Evolutionary conservation across 2,797 vertebrate genomes (phyloP).

Genomic region (Myoxocephalus aenaeus): DNA sequence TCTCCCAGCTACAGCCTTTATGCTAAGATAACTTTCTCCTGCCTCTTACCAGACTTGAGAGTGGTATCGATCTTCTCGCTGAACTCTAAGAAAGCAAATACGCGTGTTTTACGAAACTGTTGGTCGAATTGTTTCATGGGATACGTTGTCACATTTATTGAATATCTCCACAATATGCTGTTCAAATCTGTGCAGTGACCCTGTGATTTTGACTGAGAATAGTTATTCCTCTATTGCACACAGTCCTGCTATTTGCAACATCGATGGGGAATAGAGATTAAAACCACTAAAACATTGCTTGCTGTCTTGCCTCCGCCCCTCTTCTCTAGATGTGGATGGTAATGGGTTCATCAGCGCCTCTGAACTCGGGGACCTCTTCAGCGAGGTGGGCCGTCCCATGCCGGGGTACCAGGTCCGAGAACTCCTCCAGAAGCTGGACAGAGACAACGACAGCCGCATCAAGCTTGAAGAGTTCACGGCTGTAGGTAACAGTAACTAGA

Average conservation of each 20-base stretch:
- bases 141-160: neutral
- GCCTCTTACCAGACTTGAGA: neutral
- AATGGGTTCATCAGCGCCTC: slow-evolving; percentile 91
- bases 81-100: neutral
- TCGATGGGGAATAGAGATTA: neutral
- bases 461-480: slow-evolving; percentile 93
- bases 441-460: slow-evolving; percentile 92
- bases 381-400: slow-evolving; percentile 89
- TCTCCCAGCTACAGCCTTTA: neutral
- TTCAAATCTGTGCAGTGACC: neutral
- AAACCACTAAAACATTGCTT: neutral
- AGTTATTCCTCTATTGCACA: neutral
- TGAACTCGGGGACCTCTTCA: slow-evolving; percentile 91
- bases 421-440: slow-evolving; percentile 93
- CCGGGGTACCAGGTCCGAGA: slow-evolving; percentile 95
- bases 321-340: slow-evolving; percentile 87
- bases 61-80: neutral
- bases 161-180: neutral
- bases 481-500: slow-evolving; percentile 86
- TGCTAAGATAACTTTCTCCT: neutral
- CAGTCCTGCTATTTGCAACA: neutral
- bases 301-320: neutral
- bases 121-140: neutral
- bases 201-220: neutral
- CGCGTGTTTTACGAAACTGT: neutral